Evolutionary conservation across 2,113 vertebrate genomes (phyloP), one percentile per base, ranked within the genome.

Genomic region (Cyanoderma ruficeps): DNA sequence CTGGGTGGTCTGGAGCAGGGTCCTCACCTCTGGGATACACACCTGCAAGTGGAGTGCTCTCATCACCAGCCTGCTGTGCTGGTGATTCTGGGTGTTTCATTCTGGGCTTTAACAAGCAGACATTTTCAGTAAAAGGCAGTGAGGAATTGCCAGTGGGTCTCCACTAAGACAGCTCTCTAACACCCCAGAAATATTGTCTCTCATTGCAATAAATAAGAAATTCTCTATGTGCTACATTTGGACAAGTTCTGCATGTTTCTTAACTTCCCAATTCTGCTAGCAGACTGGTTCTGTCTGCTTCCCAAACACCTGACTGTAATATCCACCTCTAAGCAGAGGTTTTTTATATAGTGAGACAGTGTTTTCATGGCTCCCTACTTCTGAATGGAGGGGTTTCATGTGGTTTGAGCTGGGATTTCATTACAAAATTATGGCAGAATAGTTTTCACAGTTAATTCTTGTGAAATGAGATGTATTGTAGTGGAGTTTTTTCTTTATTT

Each of bases 401-500:
- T 28, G 60, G 27, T 61, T 86, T 42, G 28, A 72, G 37, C 23
- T 28, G 50, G 2, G 15, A 57, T 83, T 81, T 89, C 14, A 16
- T n/a, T 44, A 7, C 68, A 68, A 86, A 85, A 79, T 44, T 22
- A 74, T 41, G 55, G 13, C 13, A 69, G 59, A 65, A 31, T 28
- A 23, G 3, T 61, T 72, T 47, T 75, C 30, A 28, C 2, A 2
- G 30, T 56, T 70, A 70, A 47, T 75, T 81, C 30, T 35, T 46
- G 10, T 33, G 19, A 79, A 83, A 46, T 2, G 1, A 47, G 20
- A 23, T 27, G 17, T 49, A 4, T 15, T 56, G 11, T 25, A 42
- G 27, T 23, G 13, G 13, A 1, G 0, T 1, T 14, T 8, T 41
- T n/a, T 55, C 9, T 15, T 55, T 55, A 14, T 42, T 64, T 28